Base-by-base conservation (phyloP, 2,888 invertebrate genomes). In the Matsumyia berberina region DNA sequence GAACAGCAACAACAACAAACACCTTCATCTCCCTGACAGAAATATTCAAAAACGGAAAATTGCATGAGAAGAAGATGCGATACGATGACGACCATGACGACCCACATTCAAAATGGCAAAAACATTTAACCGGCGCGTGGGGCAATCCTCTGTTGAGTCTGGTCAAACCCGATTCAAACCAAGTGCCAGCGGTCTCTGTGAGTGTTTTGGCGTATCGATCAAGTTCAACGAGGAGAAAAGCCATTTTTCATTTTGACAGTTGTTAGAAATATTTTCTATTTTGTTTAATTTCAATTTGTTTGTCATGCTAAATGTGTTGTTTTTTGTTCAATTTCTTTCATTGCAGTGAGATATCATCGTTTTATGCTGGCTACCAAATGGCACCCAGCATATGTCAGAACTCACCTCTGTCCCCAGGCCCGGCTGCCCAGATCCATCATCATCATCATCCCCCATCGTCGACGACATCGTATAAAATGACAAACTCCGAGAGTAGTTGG, bases 361-460 rank as follows among this genome's bases (percentile, higher is more conserved):
- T 91, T 87, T 91, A 90, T 80, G 92, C 92, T 74, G 90, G 90
- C 79, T 91, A 91, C 88, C 92, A 90, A 86, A 93, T 93, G 93
- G 92, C 93, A 80, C 93, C 93, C 70, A 93, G 92, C 88, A 90
- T 91, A 86, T 91, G 91, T 88, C 90, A 91, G 82, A 90, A 89
- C 55, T 89, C 90, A 79, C 89, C 90, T 87, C 73, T 90, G 87
- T 87, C 89, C 76, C 87, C 88, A 57, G 88, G 87, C 44, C 83
- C 78, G 81, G 74, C 76, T 66, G 49, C 44, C 73, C 69, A 62
- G 78, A 76, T 37, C 39, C 79, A 69, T 70, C 88, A 58, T 77
- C 86, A 42, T 58, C 85, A 85, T 87, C 89, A 37, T 81, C 87
- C 72, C 87, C 88, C 17, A 90, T 89, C 81, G 89, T 91, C 91